Evolutionary conservation across 2,113 vertebrate genomes (phyloP).

Genomic region (Ascaphus truei): DNA sequence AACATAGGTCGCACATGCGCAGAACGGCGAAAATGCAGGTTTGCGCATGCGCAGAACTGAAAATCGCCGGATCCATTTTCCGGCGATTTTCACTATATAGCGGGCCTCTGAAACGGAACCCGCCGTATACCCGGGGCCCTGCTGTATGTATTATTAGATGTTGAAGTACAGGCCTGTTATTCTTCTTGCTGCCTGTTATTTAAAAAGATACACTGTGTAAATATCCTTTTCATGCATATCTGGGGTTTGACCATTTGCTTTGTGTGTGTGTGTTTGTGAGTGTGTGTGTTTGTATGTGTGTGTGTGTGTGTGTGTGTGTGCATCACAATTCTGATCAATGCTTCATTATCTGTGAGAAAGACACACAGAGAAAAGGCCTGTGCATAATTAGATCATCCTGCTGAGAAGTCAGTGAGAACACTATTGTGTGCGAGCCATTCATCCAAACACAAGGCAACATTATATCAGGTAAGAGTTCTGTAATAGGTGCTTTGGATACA

Average conservation of each 20-base stretch:
- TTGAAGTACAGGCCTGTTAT: too few species aligned
- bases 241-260: neutral
- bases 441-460: conserved; percentile 53
- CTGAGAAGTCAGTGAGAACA: conserved; percentile 42
- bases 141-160: too few species aligned
- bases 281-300: neutral
- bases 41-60: too few species aligned
- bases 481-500: too few species aligned
- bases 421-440: conserved; percentile 42
- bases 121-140: too few species aligned
- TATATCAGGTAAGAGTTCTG: conserved; percentile 40
- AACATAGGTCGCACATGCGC: too few species aligned
- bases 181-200: too few species aligned
- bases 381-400: conserved; percentile 61
- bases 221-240: neutral
- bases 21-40: too few species aligned
- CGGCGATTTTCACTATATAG: too few species aligned
- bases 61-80: too few species aligned
- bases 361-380: conserved; percentile 52
- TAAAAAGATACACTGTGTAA: too few species aligned
- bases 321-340: conserved; percentile 56
- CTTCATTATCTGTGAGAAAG: conserved; percentile 53
- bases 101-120: too few species aligned
- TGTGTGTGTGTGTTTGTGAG: neutral
- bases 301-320: neutral